Evolutionary conservation across 2,888 invertebrate genomes (phyloP).

Genomic region (Lutraria lutraria): DNA sequence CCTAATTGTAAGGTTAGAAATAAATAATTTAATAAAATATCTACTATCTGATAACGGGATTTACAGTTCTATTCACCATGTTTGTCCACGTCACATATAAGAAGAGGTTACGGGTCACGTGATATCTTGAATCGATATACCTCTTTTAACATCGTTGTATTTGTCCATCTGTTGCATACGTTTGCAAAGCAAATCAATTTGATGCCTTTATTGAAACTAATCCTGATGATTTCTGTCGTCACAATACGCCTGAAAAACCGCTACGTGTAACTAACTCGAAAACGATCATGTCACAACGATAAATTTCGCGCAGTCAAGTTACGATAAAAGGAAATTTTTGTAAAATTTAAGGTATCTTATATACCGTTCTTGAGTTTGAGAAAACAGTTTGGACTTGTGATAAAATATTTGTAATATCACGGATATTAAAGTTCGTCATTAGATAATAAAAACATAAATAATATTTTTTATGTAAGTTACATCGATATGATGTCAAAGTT

Average conservation of each 20-base stretch:
- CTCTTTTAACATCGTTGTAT: background rate
- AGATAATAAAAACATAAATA: too few species aligned
- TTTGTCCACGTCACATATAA: constrained; percentile 45
- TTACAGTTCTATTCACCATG: constrained; percentile 26
- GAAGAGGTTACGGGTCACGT: background rate
- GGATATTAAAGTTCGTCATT: background rate
- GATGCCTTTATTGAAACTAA: background rate
- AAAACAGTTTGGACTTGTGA: background rate
- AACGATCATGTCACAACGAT: background rate
- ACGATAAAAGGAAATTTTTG: background rate
- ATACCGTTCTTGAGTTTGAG: too few species aligned
- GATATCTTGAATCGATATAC: background rate
- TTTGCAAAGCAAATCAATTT: background rate
- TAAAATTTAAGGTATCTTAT: background rate
- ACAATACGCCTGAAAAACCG: background rate
- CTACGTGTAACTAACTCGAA: background rate
- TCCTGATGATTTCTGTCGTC: background rate
- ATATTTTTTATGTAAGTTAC: too few species aligned
- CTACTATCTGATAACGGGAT: constrained; percentile 31
- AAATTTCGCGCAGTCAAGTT: background rate
- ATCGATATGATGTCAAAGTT: background rate
- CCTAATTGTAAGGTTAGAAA: background rate
- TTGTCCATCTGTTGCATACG: background rate
- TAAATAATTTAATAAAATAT: constrained; percentile 26
- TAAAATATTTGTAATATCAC: background rate